Percentiles rank a stretch among this genome's conserved stretches.
These are phyloP conservation scores for Fregata magnificens DNA, from an alignment of 2,113 vertebrate species.

Conservation along the genomic window DNA sequence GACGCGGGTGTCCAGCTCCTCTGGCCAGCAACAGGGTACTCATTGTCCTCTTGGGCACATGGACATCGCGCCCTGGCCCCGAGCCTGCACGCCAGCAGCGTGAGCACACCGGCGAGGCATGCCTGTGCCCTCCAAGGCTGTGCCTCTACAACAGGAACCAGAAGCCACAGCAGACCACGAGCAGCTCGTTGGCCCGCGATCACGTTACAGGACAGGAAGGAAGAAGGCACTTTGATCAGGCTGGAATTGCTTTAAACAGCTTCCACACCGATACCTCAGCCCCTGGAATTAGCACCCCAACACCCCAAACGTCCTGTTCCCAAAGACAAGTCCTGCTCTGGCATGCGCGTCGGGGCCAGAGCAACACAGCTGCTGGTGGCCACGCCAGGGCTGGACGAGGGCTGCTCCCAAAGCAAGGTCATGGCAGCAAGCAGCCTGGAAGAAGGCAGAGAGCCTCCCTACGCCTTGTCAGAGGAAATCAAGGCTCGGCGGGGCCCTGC, in stretches of 20 bases:
- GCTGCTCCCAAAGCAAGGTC: neutral
- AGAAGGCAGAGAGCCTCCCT: neutral
- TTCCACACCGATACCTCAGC: constrained; percentile 29
- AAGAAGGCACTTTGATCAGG: constrained; percentile 65
- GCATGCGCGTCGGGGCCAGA: neutral
- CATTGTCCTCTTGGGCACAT: neutral
- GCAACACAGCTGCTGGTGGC: rapidly evolving
- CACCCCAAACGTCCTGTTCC: constrained; percentile 39
- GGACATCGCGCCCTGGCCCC: neutral
- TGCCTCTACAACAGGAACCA: constrained; percentile 68
- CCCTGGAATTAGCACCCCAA: constrained; percentile 62
- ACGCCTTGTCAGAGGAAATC: neutral
- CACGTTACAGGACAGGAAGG: constrained; percentile 75
- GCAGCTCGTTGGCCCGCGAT: constrained; percentile 27
- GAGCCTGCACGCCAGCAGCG: neutral
- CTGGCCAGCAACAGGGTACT: neutral
- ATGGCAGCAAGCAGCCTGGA: neutral
- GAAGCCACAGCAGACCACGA: constrained; percentile 53
- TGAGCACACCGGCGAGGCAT: neutral
- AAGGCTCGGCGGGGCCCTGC: neutral
- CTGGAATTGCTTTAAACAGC: constrained; percentile 39
- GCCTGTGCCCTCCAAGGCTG: neutral
- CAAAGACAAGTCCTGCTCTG: constrained; percentile 43
- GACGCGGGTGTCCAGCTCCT: neutral
- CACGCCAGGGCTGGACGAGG: rapidly evolving